Percentiles rank a stretch among this genome's conserved stretches.
phyloP scores from a whole-genome alignment of 2,797 vertebrate genomes.

The Melopsittacus undulatus region DNA sequence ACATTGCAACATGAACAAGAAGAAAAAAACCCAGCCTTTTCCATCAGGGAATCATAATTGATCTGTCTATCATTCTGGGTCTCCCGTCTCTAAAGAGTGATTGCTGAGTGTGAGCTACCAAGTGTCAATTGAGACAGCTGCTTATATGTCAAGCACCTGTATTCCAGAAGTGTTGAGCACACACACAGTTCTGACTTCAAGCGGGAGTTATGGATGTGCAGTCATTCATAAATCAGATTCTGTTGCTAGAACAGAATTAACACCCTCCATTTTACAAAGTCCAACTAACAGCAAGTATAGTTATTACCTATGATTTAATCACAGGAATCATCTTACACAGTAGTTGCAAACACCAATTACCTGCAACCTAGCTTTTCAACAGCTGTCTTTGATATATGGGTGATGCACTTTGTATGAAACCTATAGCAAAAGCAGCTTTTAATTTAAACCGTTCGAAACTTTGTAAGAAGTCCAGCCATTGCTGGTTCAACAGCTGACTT shows the following conservation, averaged over 20 bases:
- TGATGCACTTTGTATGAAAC: background rate
- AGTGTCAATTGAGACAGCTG: conserved; percentile 23
- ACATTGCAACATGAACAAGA: fast-evolving
- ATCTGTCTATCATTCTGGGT: fast-evolving
- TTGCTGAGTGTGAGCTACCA: background rate
- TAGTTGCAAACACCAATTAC: conserved; percentile 24
- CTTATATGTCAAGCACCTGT: background rate
- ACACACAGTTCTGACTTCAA: background rate
- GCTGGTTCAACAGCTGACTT: background rate
- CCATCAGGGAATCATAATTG: background rate
- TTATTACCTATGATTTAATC: conserved; percentile 11
- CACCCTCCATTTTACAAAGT: background rate
- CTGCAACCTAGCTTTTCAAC: conserved; percentile 18
- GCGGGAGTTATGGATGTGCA: conserved; percentile 6
- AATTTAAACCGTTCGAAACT: background rate
- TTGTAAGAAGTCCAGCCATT: background rate
- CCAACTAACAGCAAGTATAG: conserved; percentile 17
- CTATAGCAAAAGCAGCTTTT: background rate
- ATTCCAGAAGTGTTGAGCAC: background rate
- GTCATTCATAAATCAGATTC: conserved; percentile 38
- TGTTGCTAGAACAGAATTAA: background rate
- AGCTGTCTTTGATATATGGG: background rate
- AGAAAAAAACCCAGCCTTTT: background rate
- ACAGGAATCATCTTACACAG: conserved; percentile 15
- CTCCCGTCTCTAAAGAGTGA: background rate